Evolutionary conservation across 1,140 invertebrate genomes (phyloP).

Genomic region (Drosophila leontia): DNA sequence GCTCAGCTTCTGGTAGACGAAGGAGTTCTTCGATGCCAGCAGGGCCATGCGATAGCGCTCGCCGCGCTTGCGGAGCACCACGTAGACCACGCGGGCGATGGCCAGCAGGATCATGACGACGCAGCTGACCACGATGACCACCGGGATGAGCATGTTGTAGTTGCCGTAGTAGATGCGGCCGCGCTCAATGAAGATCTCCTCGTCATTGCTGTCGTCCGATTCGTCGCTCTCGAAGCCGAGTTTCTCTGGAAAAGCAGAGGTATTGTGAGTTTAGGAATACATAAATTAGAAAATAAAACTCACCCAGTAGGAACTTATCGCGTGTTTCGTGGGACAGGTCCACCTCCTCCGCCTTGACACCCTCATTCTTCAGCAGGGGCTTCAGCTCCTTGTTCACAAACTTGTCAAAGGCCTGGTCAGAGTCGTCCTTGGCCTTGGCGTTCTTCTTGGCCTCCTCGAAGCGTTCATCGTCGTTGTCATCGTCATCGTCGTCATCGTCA

Average conservation of each 20-base stretch:
- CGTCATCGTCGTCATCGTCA: conserved; percentile 53
- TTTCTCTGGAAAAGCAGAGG: conserved; percentile 56
- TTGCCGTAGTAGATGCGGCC: conserved; percentile 85
- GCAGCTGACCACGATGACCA: conserved; percentile 85
- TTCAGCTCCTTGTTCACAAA: conserved; percentile 47
- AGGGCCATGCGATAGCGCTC: conserved; percentile 86
- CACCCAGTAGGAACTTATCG: conserved; percentile 72
- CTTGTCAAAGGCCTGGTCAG: conserved; percentile 22
- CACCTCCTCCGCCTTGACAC: conserved; percentile 68
- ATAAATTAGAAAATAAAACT: conserved; percentile 8
- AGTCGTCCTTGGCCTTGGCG: conserved; percentile 26
- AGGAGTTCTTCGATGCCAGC: conserved; percentile 81
- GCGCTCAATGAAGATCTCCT: conserved; percentile 85
- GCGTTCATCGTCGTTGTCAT: conserved; percentile 65
- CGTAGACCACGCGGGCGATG: conserved; percentile 85
- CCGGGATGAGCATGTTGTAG: conserved; percentile 86
- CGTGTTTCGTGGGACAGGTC: conserved; percentile 84
- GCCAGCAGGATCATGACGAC: conserved; percentile 85
- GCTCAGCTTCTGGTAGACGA: conserved; percentile 87
- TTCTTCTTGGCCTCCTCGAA: conserved; percentile 79
- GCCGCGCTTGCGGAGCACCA: conserved; percentile 85
- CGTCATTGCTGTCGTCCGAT: conserved; percentile 71
- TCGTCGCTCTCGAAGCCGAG: conserved; percentile 65
- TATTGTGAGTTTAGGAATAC: neutral
- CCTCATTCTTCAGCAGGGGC: conserved; percentile 60